A percentile compares a stretch with the other conserved stretches of the same genome.
Evolutionary conservation across 2,113 vertebrate genomes (phyloP).

Genomic region (Onychorhynchus coronatus): DNA sequence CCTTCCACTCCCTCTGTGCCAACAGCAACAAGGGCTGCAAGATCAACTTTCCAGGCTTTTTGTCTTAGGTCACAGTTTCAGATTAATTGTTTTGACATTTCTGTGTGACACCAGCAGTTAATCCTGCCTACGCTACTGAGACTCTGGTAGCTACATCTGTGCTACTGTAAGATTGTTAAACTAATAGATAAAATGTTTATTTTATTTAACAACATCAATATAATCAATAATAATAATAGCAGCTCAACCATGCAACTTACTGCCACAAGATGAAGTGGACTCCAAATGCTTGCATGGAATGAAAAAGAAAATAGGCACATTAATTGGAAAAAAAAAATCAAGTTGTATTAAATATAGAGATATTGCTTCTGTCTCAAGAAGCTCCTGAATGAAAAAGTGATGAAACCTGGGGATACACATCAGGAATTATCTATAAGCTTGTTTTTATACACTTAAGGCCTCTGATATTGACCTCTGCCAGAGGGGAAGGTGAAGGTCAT

Average conservation of each 20-base stretch:
- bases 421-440: background rate
- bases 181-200: background rate
- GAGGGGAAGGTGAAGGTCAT: background rate
- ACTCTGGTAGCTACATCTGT: background rate
- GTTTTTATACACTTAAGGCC: background rate
- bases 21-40: conserved; percentile 3
- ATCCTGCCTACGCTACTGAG: background rate
- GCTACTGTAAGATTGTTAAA: background rate
- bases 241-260: background rate
- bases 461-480: background rate
- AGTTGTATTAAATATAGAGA: background rate
- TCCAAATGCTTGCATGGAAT: conserved; percentile 1
- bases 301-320: background rate
- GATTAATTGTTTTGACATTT: conserved; percentile 56
- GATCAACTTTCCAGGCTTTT: background rate
- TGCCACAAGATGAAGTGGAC: background rate
- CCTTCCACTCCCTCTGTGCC: background rate
- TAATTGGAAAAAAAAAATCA: background rate
- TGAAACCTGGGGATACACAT: background rate
- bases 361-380: background rate
- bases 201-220: background rate
- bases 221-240: background rate
- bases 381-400: background rate
- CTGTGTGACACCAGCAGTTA: conserved; percentile 33
- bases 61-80: background rate